Evolutionary conservation across 2,113 vertebrate species (phyloP).

Genomic region (Amblyornis subalaris): DNA sequence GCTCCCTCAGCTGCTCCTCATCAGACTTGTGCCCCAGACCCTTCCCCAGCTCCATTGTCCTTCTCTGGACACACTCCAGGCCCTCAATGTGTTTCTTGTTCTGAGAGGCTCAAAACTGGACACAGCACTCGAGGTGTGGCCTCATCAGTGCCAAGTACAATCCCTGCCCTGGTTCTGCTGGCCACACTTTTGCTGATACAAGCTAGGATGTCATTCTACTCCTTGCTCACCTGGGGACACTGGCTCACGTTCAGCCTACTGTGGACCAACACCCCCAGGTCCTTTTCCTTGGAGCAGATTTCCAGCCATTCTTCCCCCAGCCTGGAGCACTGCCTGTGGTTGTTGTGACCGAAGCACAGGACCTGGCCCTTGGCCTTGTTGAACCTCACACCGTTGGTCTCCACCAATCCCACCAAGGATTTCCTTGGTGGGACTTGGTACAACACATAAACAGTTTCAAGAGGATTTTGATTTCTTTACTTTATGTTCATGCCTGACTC

Average conservation of each 20-base stretch:
- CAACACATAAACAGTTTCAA: not conserved
- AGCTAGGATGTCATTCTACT: not conserved
- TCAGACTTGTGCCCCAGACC: not conserved
- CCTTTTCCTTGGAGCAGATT: not conserved
- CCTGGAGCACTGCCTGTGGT: accelerated
- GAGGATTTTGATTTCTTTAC: not conserved
- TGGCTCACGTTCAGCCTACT: not conserved
- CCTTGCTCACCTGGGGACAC: not conserved
- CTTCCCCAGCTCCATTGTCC: accelerated
- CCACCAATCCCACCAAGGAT: not conserved
- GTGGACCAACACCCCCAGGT: not conserved
- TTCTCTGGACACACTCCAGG: not conserved
- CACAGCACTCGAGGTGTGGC: accelerated
- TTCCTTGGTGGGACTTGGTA: not conserved
- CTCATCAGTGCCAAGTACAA: accelerated
- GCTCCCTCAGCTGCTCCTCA: not conserved
- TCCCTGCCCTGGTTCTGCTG: not conserved
- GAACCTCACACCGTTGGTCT: not conserved
- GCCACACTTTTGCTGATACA: accelerated
- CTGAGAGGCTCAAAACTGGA: not conserved
- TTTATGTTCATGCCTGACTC: not conserved
- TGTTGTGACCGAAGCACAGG: not conserved
- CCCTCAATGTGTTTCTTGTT: no score
- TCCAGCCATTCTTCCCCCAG: not conserved
- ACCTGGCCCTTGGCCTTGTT: not conserved